Percentiles rank a stretch among this genome's conserved stretches.
These are phyloP conservation scores for Pterois miles DNA, from an alignment of 2,797 vertebrate genomes.

Conservation along the genomic window DNA sequence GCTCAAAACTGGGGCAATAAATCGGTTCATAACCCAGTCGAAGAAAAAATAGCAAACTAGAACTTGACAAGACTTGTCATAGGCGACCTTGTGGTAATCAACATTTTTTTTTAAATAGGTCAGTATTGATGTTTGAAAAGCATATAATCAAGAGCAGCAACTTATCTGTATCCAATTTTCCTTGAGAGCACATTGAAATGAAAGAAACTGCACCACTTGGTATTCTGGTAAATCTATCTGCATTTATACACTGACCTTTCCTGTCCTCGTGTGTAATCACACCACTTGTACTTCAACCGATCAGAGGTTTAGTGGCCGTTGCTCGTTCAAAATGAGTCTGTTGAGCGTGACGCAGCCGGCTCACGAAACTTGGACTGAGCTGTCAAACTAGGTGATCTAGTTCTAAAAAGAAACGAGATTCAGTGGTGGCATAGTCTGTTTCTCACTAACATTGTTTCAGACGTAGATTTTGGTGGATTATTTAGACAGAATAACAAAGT, in stretches of 20 bases:
- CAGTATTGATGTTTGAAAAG: conserved; percentile 22
- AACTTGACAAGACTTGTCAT: not conserved
- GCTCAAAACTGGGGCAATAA: not conserved
- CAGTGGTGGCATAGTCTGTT: too few species aligned
- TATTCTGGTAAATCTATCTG: not conserved
- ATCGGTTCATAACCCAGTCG: not conserved
- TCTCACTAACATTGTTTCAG: too few species aligned
- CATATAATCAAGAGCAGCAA: not conserved
- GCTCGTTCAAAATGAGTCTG: too few species aligned
- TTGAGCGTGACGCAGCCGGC: too few species aligned
- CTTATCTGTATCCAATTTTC: conserved; percentile 11
- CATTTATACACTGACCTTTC: conserved; percentile 2
- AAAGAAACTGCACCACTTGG: not conserved
- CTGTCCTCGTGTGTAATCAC: conserved; percentile 10
- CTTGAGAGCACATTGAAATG: not conserved
- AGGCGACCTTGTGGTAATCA: not conserved
- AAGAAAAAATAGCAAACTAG: not conserved
- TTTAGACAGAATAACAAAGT: too few species aligned
- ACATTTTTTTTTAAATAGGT: not conserved
- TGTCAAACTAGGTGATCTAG: too few species aligned
- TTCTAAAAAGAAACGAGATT: too few species aligned
- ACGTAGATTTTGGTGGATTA: too few species aligned
- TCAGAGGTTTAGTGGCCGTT: not conserved
- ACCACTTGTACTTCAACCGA: conserved; percentile 8
- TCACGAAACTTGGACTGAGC: too few species aligned